Evolutionary conservation across 2,888 invertebrate species (phyloP).

Genomic region (Eupeodes latifasciatus): DNA sequence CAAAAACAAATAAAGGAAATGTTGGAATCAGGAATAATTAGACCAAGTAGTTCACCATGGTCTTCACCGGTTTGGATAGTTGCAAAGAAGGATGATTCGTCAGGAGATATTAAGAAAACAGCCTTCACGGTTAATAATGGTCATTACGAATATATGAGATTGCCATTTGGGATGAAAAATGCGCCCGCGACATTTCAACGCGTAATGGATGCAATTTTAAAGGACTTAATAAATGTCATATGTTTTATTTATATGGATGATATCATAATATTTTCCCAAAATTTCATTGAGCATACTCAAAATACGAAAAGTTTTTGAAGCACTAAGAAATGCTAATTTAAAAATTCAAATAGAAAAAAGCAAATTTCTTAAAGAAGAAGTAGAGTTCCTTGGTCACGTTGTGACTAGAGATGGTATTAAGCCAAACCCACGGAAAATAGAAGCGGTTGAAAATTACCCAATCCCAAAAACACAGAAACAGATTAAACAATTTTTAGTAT

Average conservation of each 20-base stretch:
- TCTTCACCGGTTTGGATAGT: too few relatives aligned
- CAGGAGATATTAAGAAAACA: background rate
- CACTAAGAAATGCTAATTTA: background rate
- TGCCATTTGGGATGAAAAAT: background rate
- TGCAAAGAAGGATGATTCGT: background rate
- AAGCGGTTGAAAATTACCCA: background rate
- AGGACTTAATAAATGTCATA: background rate
- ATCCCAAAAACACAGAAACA: background rate
- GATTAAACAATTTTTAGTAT: background rate
- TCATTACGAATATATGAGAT: background rate
- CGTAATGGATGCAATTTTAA: background rate
- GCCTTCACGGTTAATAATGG: background rate
- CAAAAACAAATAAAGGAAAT: too few relatives aligned
- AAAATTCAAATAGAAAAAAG: background rate
- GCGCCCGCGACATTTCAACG: background rate
- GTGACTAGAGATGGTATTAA: background rate
- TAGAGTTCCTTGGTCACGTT: background rate
- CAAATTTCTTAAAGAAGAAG: background rate
- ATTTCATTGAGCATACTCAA: background rate
- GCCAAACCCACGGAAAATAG: background rate
- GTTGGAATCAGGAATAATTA: too few relatives aligned
- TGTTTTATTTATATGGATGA: conserved; percentile 6
- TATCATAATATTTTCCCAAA: background rate
- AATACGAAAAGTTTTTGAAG: background rate
- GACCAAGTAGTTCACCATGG: too few relatives aligned